phyloP scores from a whole-genome alignment of 2,797 vertebrate species.

The Dermochelys coriacea region DNA sequence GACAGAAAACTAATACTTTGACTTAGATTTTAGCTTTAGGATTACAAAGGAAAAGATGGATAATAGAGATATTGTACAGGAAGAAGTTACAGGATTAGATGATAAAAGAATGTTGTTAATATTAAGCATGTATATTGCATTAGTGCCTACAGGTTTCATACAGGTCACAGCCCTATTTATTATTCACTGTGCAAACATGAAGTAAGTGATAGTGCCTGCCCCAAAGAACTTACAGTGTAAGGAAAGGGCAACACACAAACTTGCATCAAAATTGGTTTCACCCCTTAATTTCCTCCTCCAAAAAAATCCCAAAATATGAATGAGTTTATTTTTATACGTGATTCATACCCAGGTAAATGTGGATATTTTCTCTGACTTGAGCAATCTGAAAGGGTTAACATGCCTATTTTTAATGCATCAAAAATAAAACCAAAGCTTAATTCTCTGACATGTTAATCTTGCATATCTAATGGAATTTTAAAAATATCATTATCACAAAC shows the following conservation, averaged over 20 bases:
- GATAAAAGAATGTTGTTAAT: background rate
- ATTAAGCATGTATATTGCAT: background rate
- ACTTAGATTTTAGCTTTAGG: background rate
- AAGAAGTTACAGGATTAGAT: background rate
- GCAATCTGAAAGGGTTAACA: constrained; percentile 6
- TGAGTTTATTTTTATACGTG: background rate
- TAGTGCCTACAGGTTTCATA: background rate
- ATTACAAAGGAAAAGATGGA: background rate
- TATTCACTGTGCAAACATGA: too few species aligned
- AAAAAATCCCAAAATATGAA: background rate
- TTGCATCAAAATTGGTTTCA: background rate
- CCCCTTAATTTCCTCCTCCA: background rate
- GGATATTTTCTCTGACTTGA: background rate
- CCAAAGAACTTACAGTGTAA: too few species aligned
- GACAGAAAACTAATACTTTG: background rate
- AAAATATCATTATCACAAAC: constrained; percentile 22
- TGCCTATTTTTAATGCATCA: background rate
- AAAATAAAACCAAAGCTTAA: constrained; percentile 28
- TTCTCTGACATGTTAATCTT: constrained; percentile 20
- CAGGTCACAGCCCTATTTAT: background rate
- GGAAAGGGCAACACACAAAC: background rate
- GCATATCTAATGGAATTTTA: constrained; percentile 39
- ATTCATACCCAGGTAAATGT: background rate
- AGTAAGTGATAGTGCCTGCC: too few species aligned
- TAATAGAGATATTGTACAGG: background rate